phyloP scores from a whole-genome alignment of 2,113 vertebrate species.

The Engraulis encrasicolus region DNA sequence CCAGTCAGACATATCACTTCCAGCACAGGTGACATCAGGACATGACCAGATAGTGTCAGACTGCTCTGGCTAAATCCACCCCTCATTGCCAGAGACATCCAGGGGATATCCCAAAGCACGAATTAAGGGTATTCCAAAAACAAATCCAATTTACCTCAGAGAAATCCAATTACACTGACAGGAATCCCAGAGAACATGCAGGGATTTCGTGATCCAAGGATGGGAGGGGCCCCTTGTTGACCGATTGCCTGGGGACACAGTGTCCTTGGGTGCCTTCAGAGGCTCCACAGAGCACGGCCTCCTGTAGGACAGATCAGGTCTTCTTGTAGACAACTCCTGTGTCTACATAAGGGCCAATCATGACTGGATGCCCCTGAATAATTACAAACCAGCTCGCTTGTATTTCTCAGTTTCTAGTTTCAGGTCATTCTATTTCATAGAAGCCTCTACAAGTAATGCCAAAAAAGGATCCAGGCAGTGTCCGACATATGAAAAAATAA shows the following conservation, averaged over 20 bases:
- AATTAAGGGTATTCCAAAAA: too few species aligned
- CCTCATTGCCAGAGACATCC: slow-evolving; percentile 7
- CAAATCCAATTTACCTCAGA: slow-evolving; percentile 3
- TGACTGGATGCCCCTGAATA: background rate
- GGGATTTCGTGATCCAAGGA: background rate
- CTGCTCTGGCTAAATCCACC: background rate
- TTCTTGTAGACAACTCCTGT: background rate
- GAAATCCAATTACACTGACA: background rate
- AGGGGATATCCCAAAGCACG: background rate
- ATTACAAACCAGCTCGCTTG: background rate
- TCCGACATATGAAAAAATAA: background rate
- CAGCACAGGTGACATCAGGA: background rate
- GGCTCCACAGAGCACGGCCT: background rate
- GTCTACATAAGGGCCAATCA: background rate
- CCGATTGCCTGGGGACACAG: background rate
- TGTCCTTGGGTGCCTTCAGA: background rate
- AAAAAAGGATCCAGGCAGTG: background rate
- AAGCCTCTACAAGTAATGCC: background rate
- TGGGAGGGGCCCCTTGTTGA: background rate
- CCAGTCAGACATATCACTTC: background rate
- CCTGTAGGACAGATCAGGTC: background rate
- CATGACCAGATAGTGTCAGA: background rate
- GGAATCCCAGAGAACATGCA: background rate
- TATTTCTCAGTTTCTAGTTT: background rate
- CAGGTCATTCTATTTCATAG: background rate